Base-by-base conservation (phyloP, 1,140 invertebrate genomes). In the Venturia canescens region DNA sequence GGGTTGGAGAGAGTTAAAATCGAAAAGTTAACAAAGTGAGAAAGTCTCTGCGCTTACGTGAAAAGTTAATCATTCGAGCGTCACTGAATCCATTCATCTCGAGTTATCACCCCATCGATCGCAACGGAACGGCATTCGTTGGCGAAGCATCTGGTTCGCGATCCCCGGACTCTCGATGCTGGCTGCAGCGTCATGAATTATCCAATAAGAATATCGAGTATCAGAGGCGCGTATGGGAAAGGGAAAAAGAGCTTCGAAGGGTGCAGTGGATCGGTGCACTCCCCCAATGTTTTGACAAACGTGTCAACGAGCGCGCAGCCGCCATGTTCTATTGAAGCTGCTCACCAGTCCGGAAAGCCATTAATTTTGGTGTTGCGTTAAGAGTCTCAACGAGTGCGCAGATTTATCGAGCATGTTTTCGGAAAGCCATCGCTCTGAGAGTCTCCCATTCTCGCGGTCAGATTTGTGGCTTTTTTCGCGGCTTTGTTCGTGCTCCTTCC, bases 201-300 rank as follows among this genome's bases (percentile, higher is more conserved):
- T 44, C 38, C 38, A 44, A 44, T 44, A 44, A 44, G 13, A 11
- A 44, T 44, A 6, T 44, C 38, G 38, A 44, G 7, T 44, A 44
- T 44, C 38, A 44, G 7, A 9, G 1, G 38, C 7, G 38, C 5
- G 38, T 44, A 13, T 44, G 13, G 5, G 13, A 13, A 44, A 44
- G 13, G 13, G 34, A 34, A 34, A 34, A 26, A 71, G 44, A 71
- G 4, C 31, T 71, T 21, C 23, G 13, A 72, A 72, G 38, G 70
- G 70, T 48, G 16, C 23, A 48, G 26, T n/a, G 18, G 70, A 72
- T 48, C 44, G 18, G 48, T 34, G n/a, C 70, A 88, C 88, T 89
- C 88, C 88, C 86, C 86, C 88, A 89, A 89, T 89, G 89, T 89
- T 89, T 87, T 89, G 88, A 89, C 88, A 87, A 85, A 81, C 84